These are phyloP conservation scores for Poliocrania exsul DNA, from an alignment of 2,797 vertebrate species.

Conservation along the genomic window DNA sequence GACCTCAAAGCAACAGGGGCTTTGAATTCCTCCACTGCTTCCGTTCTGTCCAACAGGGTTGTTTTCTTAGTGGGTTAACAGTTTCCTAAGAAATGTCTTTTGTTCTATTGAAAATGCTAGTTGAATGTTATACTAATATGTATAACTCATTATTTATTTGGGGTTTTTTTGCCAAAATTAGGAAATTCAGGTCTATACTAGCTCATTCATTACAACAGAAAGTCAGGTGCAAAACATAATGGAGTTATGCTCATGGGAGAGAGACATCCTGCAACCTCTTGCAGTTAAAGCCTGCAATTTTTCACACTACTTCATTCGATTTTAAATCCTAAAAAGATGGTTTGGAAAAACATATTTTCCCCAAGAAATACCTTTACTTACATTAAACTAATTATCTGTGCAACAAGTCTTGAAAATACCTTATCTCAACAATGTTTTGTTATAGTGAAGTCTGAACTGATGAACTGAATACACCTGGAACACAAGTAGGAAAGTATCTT, in stretches of 20 bases:
- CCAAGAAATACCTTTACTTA: not conserved
- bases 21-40: not conserved
- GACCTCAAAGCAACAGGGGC: not conserved
- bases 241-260: not conserved
- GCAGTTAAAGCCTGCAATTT: not conserved
- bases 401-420: not conserved
- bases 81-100: not conserved
- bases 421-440: not conserved
- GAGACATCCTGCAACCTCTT: not conserved
- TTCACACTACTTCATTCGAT: not conserved
- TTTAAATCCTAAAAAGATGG: not conserved
- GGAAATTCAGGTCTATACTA: not conserved
- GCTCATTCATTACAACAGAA: not conserved
- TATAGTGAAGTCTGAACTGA: not conserved
- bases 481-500: not conserved
- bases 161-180: not conserved
- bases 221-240: not conserved
- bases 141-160: not conserved
- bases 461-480: not conserved
- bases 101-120: not conserved
- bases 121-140: not conserved
- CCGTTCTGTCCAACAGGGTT: accelerated
- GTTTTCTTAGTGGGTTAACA: not conserved
- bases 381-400: not conserved
- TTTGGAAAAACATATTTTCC: not conserved